Percentiles rank a stretch among this genome's conserved stretches.
Conservation (phyloP, 2,888 invertebrate species). For the Drosophila putrida region DNA sequence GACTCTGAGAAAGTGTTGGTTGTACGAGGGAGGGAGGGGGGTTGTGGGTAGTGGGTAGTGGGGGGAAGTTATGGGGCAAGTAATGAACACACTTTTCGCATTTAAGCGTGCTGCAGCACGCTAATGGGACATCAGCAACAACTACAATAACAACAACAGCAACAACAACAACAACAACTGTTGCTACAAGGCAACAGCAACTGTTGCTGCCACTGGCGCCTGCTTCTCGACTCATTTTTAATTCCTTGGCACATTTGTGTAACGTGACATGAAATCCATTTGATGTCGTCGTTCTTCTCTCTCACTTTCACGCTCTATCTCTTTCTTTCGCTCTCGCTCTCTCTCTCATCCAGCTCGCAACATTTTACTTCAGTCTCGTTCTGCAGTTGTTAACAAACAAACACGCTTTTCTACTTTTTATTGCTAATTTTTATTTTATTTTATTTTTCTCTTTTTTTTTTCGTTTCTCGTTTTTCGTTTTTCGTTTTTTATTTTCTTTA, state of each 20-base stretch:
- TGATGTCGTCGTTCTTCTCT: conserved; percentile 63
- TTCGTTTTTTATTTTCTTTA: conserved; percentile 36
- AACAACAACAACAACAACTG: conserved; percentile 32
- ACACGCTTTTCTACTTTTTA: conserved; percentile 82
- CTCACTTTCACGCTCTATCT: neutral
- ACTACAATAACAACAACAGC: conserved; percentile 30
- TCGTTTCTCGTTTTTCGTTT: conserved; percentile 7
- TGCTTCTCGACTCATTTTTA: conserved; percentile 76
- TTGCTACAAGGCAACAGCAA: conserved; percentile 62
- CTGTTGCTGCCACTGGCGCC: conserved; percentile 68
- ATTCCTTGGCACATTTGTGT: conserved; percentile 80
- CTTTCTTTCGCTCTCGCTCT: neutral
- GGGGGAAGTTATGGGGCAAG: conserved; percentile 40
- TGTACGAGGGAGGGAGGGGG: neutral
- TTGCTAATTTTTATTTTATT: conserved; percentile 80
- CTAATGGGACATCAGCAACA: conserved; percentile 74
- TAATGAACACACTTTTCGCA: conserved; percentile 81
- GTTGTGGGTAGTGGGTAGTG: too few species aligned
- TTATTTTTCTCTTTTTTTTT: conserved; percentile 20
- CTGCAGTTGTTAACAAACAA: conserved; percentile 78
- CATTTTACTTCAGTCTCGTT: conserved; percentile 30
- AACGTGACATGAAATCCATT: conserved; percentile 82
- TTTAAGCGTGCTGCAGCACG: conserved; percentile 75
- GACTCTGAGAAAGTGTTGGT: conserved; percentile 30
- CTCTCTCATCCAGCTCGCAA: conserved; percentile 16